Conservation (phyloP, 2,113 vertebrate species). For the Apodemus sylvaticus region DNA sequence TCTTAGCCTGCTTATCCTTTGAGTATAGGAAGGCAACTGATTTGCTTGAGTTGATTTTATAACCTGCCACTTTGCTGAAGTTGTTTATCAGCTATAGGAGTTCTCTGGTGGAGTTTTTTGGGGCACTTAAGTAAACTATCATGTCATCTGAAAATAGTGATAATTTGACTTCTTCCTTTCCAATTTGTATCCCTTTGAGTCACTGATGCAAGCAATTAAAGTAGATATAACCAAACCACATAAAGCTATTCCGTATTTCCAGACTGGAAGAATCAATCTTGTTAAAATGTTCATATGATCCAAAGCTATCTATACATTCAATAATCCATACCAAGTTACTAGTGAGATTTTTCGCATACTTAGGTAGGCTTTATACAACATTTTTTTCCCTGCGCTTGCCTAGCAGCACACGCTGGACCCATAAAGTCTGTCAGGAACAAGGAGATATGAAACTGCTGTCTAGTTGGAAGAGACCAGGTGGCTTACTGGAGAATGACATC, state of each 20-base stretch:
- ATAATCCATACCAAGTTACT: not conserved
- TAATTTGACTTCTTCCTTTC: too few species aligned
- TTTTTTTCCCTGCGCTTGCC: too few species aligned
- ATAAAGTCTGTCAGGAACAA: not conserved
- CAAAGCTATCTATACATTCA: not conserved
- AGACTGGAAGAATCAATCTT: not conserved
- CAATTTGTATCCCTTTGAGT: too few species aligned
- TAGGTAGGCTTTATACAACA: not conserved
- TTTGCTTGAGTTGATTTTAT: too few species aligned
- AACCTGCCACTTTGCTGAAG: too few species aligned
- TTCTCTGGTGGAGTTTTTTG: too few species aligned
- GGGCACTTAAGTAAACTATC: too few species aligned
- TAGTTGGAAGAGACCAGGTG: not conserved
- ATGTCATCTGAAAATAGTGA: too few species aligned
- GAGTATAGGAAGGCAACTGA: too few species aligned
- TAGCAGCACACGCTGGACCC: too few species aligned
- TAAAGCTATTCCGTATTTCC: not conserved
- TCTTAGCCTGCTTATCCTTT: too few species aligned
- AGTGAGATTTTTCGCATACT: not conserved
- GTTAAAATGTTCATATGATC: not conserved
- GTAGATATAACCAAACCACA: not conserved
- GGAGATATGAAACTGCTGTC: not conserved
- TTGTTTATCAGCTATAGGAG: too few species aligned
- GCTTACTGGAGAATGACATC: not conserved
- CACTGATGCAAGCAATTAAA: not conserved